Conservation (phyloP, 2,113 vertebrate species). For the Pithys albifrons region DNA sequence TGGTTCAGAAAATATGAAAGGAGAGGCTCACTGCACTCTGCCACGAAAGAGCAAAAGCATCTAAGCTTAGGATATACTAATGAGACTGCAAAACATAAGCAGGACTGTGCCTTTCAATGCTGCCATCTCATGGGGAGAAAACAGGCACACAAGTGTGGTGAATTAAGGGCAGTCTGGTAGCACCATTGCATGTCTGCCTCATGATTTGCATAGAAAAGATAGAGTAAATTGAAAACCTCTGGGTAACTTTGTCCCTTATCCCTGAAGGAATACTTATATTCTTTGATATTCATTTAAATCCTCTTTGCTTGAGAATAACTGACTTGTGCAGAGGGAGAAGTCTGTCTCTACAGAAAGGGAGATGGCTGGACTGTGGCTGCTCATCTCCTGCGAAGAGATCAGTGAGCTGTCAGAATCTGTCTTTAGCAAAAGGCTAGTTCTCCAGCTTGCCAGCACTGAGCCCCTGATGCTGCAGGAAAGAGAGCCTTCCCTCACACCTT, state of each 20-base stretch:
- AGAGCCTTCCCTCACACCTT: background rate
- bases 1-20: background rate
- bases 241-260: background rate
- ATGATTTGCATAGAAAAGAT: background rate
- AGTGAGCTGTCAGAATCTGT: background rate
- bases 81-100: background rate
- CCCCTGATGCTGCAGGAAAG: background rate
- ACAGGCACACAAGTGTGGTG: background rate
- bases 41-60: background rate
- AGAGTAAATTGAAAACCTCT: background rate
- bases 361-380: background rate
- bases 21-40: background rate
- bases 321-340: background rate
- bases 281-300: background rate
- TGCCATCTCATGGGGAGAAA: conserved; percentile 50
- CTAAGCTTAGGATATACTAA: background rate
- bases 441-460: background rate
- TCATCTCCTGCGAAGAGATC: background rate
- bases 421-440: background rate
- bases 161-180: background rate
- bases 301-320: background rate
- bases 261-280: background rate
- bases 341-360: background rate
- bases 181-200: accelerated
- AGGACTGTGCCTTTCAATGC: conserved; percentile 28